Percentiles rank a stretch among this genome's conserved stretches.
These are phyloP conservation scores for Hucho hucho DNA, from an alignment of 2,113 vertebrate genomes.

Conservation along the genomic window DNA sequence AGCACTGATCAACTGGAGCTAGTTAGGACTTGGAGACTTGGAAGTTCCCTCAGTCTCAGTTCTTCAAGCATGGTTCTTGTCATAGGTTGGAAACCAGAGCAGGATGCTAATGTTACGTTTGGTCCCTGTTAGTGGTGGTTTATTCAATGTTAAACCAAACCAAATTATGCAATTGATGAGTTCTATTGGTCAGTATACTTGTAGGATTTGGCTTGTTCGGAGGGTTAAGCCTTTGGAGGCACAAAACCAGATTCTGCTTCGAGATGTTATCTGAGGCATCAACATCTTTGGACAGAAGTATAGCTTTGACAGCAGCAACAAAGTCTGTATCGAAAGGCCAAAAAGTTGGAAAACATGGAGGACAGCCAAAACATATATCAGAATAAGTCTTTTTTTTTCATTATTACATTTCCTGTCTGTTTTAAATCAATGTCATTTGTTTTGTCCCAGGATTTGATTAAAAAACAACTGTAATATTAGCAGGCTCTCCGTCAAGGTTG, in stretches of 20 bases:
- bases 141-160: slow-evolving; percentile 9
- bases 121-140: slow-evolving; percentile 29
- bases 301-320: slow-evolving; percentile 21
- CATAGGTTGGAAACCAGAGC: slow-evolving; percentile 43
- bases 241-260: slow-evolving; percentile 35
- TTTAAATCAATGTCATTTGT: slow-evolving; percentile 17
- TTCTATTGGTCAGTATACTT: slow-evolving; percentile 33
- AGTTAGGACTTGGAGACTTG: neutral
- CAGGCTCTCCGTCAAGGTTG: neutral
- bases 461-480: neutral
- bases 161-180: slow-evolving; percentile 39
- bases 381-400: neutral
- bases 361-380: slow-evolving; percentile 2
- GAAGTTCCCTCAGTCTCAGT: neutral
- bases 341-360: slow-evolving; percentile 10
- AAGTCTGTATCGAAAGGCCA: slow-evolving; percentile 10
- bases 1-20: slow-evolving; percentile 25
- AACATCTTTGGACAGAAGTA: slow-evolving; percentile 30
- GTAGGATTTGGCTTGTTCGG: slow-evolving; percentile 27
- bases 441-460: neutral
- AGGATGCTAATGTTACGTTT: slow-evolving; percentile 47
- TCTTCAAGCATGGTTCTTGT: slow-evolving; percentile 32
- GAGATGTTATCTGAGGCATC: slow-evolving; percentile 46
- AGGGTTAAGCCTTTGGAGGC: slow-evolving; percentile 12
- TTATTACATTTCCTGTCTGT: slow-evolving; percentile 7